Evolutionary conservation across 2,797 vertebrate genomes (phyloP), one percentile per base, ranked within the genome.

Genomic region (Denticeps clupeoides): DNA sequence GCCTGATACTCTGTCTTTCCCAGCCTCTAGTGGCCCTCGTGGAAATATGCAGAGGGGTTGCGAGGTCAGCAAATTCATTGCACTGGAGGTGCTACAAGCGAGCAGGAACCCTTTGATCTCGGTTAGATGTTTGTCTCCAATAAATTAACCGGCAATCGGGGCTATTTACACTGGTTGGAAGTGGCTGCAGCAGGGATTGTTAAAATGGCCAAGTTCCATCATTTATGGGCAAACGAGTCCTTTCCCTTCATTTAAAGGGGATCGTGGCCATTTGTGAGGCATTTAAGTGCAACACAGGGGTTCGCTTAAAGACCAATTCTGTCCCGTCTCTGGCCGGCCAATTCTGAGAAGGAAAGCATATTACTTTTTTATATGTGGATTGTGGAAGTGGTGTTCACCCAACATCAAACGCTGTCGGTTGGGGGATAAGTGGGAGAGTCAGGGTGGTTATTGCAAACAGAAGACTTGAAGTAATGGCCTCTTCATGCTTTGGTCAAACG

Each of bases 91-190:
- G 78, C 77, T 70, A 70, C 65, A 49, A 73, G 77, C 45, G 31
- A 68, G 71, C 67, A 55, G 45, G 24, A 60, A 65, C 51, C 3
- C 66, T 83, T 82, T 85, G 82, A 84, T 83, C 82, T 72, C 73
- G 15, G 67, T 56, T 68, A 42, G 80, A 63, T 4, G 60, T 74
- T 75, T 58, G 69, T 74, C 78, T 78, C 76, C 64, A 81, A 77
- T 79, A 82, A 82, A 81, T 80, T 78, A 80, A 72, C 45, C 68
- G 45, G 67, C 72, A 78, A 82, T 79, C 61, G 58, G 51, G 69
- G 71, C 68, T 46, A 64, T 73, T 82, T 78, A 65, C 52, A 80
- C 68, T 69, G 66, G 71, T 74, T 53, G 60, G 71, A 67, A 75
- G 72, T 70, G 74, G 63, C 75, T 74, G 72, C 65, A 69, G 66